Base-by-base conservation (phyloP, 2,888 invertebrate species). In the Drosophila algonquin region DNA sequence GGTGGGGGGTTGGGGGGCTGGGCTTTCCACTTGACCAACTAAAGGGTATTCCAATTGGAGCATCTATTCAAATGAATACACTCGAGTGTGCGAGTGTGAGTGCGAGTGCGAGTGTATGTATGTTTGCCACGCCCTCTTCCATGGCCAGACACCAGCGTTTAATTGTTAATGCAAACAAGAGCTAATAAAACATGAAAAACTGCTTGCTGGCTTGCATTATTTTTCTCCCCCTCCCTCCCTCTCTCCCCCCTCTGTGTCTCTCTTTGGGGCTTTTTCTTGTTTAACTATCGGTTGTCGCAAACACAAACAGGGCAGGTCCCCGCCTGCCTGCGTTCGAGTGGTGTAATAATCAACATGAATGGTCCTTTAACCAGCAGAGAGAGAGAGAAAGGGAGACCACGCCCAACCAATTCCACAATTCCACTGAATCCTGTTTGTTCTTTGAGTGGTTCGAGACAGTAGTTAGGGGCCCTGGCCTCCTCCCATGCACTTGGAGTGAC, bases 231-330 rank as follows among this genome's bases (percentile, higher is more conserved):
- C 3, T 18, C 21, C 0, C 21, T 21, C 21, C 3, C 21, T 2
- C 21, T 21, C 21, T 0, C 21, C 21, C 21, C 21, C 21, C 21
- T 21, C 3, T 7, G n/a, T n/a, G n/a, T n/a, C 6, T 40, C n/a
- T 14, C 40, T 40, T n/a, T 40, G 40, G n/a, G 40, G 52, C 44
- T 18, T 75, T 77, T 68, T 68, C 58, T 24, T 69, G 64, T 73
- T 82, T 87, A 77, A 79, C 82, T 77, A 87, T 72, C 71, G 82
- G 65, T 76, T 78, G 81, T 87, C 61, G 73, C 70, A 73, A 53
- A 53, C 64, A 60, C 64, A 60, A 27, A 30, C 64, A 72, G n/a
- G 14, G 35, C 6, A 14, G 7, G 40, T 14, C 40, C 40, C 21
- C 0, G 21, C 21, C 21, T 3, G 21, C 58, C 72, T 81, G 68